These are phyloP conservation scores for Rhizoglyphus robini DNA, from an alignment of 1,140 invertebrate species.

Conservation along the genomic window DNA sequence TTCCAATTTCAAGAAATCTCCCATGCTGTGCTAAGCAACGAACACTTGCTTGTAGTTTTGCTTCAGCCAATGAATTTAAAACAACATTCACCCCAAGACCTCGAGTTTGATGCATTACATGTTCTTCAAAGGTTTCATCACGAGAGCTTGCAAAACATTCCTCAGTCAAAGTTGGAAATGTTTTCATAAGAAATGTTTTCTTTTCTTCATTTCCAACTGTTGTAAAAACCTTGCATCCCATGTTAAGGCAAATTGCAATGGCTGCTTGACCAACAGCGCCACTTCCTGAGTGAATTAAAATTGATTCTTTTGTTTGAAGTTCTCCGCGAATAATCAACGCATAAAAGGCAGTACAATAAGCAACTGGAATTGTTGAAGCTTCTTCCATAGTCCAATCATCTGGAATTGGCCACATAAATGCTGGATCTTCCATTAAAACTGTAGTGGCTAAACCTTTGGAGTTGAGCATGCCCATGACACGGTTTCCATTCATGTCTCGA, in stretches of 20 bases:
- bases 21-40: conserved; percentile 76
- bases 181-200: conserved; percentile 35
- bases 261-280: conserved; percentile 91
- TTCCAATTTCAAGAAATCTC: conserved; percentile 91
- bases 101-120: conserved; percentile 33
- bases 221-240: conserved; percentile 70
- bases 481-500: conserved; percentile 46
- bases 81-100: conserved; percentile 75
- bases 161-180: conserved; percentile 38
- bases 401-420: conserved; percentile 82
- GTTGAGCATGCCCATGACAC: conserved; percentile 84
- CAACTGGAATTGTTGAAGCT: conserved; percentile 82
- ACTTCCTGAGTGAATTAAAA: conserved; percentile 88
- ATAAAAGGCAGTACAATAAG: conserved; percentile 62
- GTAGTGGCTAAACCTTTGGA: conserved; percentile 76
- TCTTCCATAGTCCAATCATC: conserved; percentile 72
- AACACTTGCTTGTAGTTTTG: conserved; percentile 74
- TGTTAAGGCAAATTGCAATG: conserved; percentile 73
- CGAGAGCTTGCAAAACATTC: conserved; percentile 42
- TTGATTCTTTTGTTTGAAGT: conserved; percentile 61
- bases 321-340: conserved; percentile 56
- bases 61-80: conserved; percentile 80
- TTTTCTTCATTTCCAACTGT: conserved; percentile 48
- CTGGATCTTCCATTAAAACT: conserved; percentile 59
- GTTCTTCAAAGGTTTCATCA: conserved; percentile 40